Evolutionary conservation across 2,113 vertebrate genomes (phyloP).

Genomic region (Gymnobelideus leadbeateri): DNA sequence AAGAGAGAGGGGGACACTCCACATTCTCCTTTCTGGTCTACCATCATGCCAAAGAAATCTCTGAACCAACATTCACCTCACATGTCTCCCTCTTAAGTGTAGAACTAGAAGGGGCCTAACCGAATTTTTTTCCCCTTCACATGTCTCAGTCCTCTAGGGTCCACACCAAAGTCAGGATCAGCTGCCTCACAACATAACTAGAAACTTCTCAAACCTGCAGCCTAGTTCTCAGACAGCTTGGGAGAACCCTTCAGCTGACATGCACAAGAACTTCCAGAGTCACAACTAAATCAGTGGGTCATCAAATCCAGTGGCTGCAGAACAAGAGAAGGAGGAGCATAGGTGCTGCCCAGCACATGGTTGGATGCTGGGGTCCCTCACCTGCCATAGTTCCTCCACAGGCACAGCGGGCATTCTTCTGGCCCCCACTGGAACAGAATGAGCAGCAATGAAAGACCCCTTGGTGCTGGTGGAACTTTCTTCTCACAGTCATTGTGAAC

Average conservation of each 20-base stretch:
- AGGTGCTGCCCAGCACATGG: neutral
- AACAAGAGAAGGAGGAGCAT: slow-evolving; percentile 27
- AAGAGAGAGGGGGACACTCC: too few species aligned
- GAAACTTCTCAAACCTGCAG: too few species aligned
- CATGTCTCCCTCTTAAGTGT: neutral
- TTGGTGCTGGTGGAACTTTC: slow-evolving; percentile 84
- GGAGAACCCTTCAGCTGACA: too few species aligned
- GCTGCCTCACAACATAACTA: neutral
- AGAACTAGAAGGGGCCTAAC: neutral
- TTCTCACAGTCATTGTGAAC: slow-evolving; percentile 88
- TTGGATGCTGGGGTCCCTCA: slow-evolving; percentile 68
- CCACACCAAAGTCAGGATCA: neutral
- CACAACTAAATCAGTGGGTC: neutral
- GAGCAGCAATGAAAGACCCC: slow-evolving; percentile 95
- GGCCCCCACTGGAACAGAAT: slow-evolving; percentile 94
- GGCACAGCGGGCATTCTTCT: slow-evolving; percentile 91
- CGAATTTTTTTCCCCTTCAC: neutral
- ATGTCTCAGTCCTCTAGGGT: neutral
- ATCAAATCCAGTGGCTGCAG: neutral
- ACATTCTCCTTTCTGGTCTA: neutral
- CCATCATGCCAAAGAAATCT: neutral
- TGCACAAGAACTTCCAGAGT: neutral
- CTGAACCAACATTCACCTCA: neutral
- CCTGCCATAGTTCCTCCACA: slow-evolving; percentile 96
- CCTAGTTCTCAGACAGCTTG: too few species aligned